Conservation (phyloP, 1,140 invertebrate species). For the Calliopsis andreniformis region DNA sequence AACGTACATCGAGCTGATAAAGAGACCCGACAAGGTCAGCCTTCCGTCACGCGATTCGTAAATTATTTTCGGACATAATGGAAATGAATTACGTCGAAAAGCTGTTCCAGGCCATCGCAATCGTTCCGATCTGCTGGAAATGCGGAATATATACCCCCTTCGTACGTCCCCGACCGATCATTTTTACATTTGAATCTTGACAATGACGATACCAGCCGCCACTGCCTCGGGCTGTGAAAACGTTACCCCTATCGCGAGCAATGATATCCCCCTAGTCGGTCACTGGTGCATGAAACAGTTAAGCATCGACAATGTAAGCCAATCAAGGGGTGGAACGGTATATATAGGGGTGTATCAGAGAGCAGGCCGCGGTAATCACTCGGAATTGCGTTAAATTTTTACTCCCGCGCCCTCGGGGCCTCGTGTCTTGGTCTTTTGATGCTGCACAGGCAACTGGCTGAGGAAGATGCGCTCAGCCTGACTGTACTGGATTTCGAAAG, state of each 20-base stretch:
- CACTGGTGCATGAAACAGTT: constrained; percentile 82
- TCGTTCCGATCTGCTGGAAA: constrained; percentile 32
- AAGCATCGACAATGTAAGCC: constrained; percentile 82
- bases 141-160: constrained; percentile 23
- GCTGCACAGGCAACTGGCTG: constrained; percentile 5
- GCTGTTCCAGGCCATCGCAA: constrained; percentile 9
- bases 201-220: constrained; percentile 57
- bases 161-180: constrained; percentile 18
- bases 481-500: not conserved
- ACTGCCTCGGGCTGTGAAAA: constrained; percentile 70
- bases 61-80: constrained; percentile 35
- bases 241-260: constrained; percentile 80
- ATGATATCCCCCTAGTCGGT: constrained; percentile 79
- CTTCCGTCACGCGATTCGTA: constrained; percentile 41
- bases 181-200: constrained; percentile 66
- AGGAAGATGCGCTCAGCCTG: constrained; percentile 6
- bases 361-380: constrained; percentile 76
- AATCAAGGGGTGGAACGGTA: constrained; percentile 76
- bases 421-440: constrained; percentile 60
- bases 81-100: constrained; percentile 8
- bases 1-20: constrained; percentile 26
- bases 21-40: not conserved
- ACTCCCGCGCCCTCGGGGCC: constrained; percentile 56
- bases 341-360: constrained; percentile 70
- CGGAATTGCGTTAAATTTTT: constrained; percentile 81